Conservation (phyloP, 2,888 invertebrate genomes). For the Epistrophe eligans region DNA sequence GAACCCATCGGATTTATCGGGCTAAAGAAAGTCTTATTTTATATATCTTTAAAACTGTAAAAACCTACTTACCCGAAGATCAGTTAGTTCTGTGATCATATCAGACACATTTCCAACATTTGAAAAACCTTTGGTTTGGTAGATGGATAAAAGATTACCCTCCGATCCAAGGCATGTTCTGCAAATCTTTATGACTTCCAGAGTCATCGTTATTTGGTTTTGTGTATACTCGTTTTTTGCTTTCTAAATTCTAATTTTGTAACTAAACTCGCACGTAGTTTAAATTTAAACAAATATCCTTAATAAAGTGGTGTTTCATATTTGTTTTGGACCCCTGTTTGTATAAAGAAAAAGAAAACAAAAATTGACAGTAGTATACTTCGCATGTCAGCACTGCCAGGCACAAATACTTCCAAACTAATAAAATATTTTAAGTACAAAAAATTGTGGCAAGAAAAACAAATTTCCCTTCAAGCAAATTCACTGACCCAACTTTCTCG, state of each 20-base stretch:
- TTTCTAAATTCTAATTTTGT: background rate
- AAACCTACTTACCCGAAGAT: background rate
- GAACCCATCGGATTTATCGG: background rate
- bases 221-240: background rate
- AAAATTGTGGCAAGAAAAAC: too few relatives aligned
- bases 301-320: background rate
- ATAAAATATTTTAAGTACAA: too few relatives aligned
- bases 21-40: background rate
- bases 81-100: background rate
- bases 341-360: too few relatives aligned
- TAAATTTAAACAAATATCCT: background rate
- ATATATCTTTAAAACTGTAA: background rate
- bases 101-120: background rate
- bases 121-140: background rate
- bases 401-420: too few relatives aligned
- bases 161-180: background rate
- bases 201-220: background rate
- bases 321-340: background rate
- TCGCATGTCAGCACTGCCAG: too few relatives aligned
- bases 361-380: too few relatives aligned
- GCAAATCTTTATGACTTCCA: background rate
- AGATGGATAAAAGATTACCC: background rate
- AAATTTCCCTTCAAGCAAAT: too few relatives aligned
- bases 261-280: background rate
- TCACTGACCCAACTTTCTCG: too few relatives aligned